phyloP scores from a whole-genome alignment of 2,797 vertebrate species.

The Neopelma chrysocephalum region DNA sequence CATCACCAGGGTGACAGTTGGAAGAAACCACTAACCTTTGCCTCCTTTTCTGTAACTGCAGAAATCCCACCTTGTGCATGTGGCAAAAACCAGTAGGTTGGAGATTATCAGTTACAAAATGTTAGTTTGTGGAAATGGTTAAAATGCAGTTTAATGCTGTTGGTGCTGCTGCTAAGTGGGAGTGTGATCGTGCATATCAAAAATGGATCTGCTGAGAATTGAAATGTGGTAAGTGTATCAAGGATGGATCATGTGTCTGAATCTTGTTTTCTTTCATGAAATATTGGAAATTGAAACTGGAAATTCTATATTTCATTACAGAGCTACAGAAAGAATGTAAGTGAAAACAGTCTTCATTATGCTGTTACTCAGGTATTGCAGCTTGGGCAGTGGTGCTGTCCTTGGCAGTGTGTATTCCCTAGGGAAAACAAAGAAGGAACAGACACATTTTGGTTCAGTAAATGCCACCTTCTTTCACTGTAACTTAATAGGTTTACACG shows the following conservation, averaged over 20 bases:
- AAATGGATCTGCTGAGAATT: neutral
- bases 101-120: neutral
- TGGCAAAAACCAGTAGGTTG: neutral
- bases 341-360: neutral
- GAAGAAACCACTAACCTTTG: neutral
- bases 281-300: neutral
- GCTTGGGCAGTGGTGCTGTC: neutral
- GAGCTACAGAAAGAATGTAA: neutral
- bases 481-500: neutral
- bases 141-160: neutral
- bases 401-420: neutral
- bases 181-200: neutral
- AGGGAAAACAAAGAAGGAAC: neutral
- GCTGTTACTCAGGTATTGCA: neutral
- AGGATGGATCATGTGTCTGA: neutral
- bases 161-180: neutral
- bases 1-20: neutral
- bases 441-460: neutral
- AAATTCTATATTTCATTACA: neutral
- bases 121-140: neutral
- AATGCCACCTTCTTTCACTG: neutral
- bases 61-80: neutral
- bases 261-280: neutral
- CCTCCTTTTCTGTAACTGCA: neutral
- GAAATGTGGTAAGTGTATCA: neutral